Percentiles rank a stretch among this genome's conserved stretches.
Conservation (phyloP, 2,113 vertebrate genomes). For the Sardina pilchardus region DNA sequence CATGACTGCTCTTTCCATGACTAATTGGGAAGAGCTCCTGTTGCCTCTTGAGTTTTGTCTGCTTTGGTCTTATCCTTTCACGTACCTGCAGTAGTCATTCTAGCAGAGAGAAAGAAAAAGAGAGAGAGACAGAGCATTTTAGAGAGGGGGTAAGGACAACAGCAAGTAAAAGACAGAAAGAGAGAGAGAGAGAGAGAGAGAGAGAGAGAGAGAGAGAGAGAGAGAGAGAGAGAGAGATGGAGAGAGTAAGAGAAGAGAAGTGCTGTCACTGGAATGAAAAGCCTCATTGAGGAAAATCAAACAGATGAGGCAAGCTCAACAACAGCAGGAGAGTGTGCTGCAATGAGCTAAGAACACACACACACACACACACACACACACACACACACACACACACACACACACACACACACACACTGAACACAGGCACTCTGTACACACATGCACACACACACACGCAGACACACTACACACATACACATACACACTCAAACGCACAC, state of each 20-base stretch:
- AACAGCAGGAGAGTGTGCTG: background rate
- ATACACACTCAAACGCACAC: background rate
- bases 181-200: no score
- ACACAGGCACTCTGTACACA: no score
- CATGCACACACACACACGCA: background rate
- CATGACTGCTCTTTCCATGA: conserved; percentile 19
- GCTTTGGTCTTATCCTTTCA: background rate
- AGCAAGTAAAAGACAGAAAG: background rate
- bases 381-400: background rate
- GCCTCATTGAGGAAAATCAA: conserved; percentile 50
- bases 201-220: no score
- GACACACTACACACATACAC: background rate
- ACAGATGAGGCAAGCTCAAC: conserved; percentile 24
- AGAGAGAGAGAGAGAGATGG: background rate
- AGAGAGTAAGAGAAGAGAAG: background rate
- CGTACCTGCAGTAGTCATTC: background rate
- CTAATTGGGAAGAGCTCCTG: conserved; percentile 43
- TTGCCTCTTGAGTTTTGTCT: no score
- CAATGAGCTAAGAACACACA: background rate
- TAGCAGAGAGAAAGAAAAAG: background rate
- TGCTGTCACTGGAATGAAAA: conserved; percentile 44
- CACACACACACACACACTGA: background rate
- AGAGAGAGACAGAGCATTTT: background rate
- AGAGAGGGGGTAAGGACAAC: no score
- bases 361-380: background rate